Evolutionary conservation across 2,888 invertebrate species (phyloP).

Genomic region (Mesorhabditis spiculigera): DNA sequence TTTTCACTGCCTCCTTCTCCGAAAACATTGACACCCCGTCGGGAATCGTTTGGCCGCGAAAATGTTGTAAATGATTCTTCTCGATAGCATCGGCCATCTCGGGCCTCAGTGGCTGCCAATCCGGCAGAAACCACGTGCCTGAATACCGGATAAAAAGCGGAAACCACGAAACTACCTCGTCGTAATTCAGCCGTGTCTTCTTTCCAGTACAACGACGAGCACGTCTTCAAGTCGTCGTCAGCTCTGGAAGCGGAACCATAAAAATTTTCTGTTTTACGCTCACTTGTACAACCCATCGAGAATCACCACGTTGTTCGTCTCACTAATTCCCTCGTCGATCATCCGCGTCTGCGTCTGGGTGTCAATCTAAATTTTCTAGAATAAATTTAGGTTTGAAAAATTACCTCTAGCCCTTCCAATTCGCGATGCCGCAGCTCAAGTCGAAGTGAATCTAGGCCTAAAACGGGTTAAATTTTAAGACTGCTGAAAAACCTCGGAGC

Average conservation of each 20-base stretch:
- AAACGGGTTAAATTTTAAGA: slow-evolving; percentile 6
- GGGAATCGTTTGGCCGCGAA: slow-evolving; percentile 61
- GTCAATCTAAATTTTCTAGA: slow-evolving; percentile 8
- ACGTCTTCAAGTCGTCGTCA: slow-evolving; percentile 24
- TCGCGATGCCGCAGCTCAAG: slow-evolving; percentile 51
- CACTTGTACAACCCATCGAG: slow-evolving; percentile 49
- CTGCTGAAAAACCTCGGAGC: slow-evolving; percentile 26
- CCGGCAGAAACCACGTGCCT: slow-evolving; percentile 12
- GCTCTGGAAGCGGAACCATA: slow-evolving; percentile 14
- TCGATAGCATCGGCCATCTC: slow-evolving; percentile 67
- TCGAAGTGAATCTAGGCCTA: slow-evolving; percentile 53
- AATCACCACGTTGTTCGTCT: slow-evolving; percentile 42
- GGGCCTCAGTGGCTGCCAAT: slow-evolving; percentile 67
- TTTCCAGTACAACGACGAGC: slow-evolving; percentile 58
- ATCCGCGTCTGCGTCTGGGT: background rate
- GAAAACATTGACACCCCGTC: slow-evolving; percentile 50
- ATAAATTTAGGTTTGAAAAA: slow-evolving; percentile 8
- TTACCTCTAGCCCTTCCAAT: slow-evolving; percentile 29
- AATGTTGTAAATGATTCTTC: slow-evolving; percentile 67
- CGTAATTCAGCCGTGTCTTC: slow-evolving; percentile 67
- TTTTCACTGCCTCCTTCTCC: slow-evolving; percentile 54
- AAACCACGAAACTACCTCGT: slow-evolving; percentile 70
- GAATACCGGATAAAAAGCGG: slow-evolving; percentile 42
- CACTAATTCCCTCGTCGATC: slow-evolving; percentile 6
- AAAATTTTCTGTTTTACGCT: background rate